Percentiles rank a stretch among this genome's conserved stretches.
Evolutionary conservation across 2,113 vertebrate species (phyloP).

Genomic region (Prolemur simus): DNA sequence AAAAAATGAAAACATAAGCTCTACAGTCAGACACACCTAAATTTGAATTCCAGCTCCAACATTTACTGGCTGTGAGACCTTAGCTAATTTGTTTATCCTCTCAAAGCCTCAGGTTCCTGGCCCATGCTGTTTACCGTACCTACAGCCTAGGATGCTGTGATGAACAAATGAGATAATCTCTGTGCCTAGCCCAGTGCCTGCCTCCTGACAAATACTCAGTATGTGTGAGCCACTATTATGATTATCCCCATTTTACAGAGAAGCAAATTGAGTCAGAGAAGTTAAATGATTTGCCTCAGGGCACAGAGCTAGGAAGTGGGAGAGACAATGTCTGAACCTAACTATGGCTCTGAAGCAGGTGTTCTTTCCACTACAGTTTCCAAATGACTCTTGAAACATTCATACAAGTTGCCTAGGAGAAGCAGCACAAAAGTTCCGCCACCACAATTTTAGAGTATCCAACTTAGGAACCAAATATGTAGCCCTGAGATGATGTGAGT

Average conservation of each 20-base stretch:
- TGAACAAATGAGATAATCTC: not conserved
- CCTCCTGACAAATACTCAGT: not conserved
- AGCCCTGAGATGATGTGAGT: not conserved
- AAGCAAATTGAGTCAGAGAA: not conserved
- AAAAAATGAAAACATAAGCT: not conserved
- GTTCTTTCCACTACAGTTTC: not conserved
- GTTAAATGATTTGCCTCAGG: not conserved
- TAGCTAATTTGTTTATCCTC: conserved; percentile 3
- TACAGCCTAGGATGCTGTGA: not conserved
- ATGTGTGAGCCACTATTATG: not conserved
- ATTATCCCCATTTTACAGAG: not conserved
- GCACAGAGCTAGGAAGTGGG: not conserved
- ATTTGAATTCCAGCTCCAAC: not conserved
- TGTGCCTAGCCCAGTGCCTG: not conserved
- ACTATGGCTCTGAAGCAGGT: not conserved
- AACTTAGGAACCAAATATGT: not conserved
- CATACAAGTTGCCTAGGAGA: not conserved
- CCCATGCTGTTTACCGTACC: not conserved
- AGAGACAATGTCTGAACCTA: not conserved
- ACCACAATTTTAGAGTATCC: not conserved
- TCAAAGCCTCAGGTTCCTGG: not conserved
- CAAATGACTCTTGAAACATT: not conserved
- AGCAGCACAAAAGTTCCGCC: not conserved
- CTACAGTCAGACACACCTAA: not conserved
- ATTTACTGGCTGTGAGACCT: not conserved